These are phyloP conservation scores for Drosophila mulleri DNA, from an alignment of 2,888 invertebrate species.

Conservation along the genomic window DNA sequence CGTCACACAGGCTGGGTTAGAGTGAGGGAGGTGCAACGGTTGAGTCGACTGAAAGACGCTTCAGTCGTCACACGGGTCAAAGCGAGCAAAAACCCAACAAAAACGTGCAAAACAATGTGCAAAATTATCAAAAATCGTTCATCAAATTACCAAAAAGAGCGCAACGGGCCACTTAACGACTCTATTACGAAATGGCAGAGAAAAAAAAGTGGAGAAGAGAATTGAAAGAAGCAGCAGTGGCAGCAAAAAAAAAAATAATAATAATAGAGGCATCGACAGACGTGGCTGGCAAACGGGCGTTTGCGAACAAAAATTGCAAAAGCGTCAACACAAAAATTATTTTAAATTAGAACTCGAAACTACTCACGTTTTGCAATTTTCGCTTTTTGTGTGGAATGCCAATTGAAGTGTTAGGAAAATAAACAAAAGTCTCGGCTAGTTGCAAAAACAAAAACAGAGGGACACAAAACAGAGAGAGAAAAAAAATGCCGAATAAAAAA, in stretches of 20 bases:
- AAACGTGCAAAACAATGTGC: constrained; percentile 80
- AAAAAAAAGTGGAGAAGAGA: constrained; percentile 34
- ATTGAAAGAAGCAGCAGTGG: constrained; percentile 28
- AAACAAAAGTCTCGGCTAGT: constrained; percentile 77
- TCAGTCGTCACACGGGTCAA: constrained; percentile 42
- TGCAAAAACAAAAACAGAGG: constrained; percentile 59
- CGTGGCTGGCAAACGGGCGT: constrained; percentile 56
- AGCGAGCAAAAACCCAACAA: constrained; percentile 28
- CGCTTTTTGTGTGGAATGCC: constrained; percentile 82
- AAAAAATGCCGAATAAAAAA: constrained; percentile 3
- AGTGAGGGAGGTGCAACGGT: constrained; percentile 1
- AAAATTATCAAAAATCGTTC: constrained; percentile 82
- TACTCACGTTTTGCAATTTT: constrained; percentile 82
- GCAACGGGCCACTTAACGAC: constrained; percentile 81
- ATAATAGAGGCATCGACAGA: constrained; percentile 53
- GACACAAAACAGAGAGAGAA: constrained; percentile 18
- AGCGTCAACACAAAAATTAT: constrained; percentile 82
- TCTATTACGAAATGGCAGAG: constrained; percentile 79
- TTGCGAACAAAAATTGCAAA: constrained; percentile 70
- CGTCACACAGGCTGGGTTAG: neutral
- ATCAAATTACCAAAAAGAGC: constrained; percentile 81
- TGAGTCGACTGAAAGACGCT: constrained; percentile 23
- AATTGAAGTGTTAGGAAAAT: constrained; percentile 82
- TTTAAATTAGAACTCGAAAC: constrained; percentile 82
- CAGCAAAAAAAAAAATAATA: constrained; percentile 49